phyloP scores from a whole-genome alignment of 2,888 invertebrate species.

The Bhutanitis thaidina region DNA sequence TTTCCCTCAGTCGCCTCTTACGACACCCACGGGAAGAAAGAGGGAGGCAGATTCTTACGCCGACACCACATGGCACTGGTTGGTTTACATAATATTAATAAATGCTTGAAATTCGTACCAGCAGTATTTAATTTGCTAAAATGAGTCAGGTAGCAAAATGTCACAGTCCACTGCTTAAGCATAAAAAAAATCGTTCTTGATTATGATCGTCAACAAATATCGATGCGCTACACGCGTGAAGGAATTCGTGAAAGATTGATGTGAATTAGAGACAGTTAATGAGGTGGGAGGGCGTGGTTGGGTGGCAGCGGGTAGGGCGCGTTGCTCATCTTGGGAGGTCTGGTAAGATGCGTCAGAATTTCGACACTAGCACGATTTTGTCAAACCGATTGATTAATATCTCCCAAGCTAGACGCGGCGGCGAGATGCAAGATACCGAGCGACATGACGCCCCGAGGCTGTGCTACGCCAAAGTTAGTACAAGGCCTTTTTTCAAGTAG shows the following conservation, averaged over 20 bases:
- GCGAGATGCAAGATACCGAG: slow-evolving; percentile 53
- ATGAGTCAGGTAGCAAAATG: slow-evolving; percentile 4
- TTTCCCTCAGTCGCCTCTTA: no score
- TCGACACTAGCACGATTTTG: slow-evolving; percentile 77
- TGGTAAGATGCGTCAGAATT: slow-evolving; percentile 59
- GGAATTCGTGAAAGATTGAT: slow-evolving; percentile 56
- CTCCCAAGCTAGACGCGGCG: slow-evolving; percentile 44
- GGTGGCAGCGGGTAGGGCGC: slow-evolving; percentile 58
- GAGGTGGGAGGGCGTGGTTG: slow-evolving; percentile 63
- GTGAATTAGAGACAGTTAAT: slow-evolving; percentile 70
- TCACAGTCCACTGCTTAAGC: slow-evolving; percentile 2
- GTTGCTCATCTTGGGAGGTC: slow-evolving; percentile 74
- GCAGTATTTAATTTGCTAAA: neutral
- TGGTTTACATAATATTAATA: no score
- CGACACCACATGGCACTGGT: no score
- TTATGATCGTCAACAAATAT: slow-evolving; percentile 10
- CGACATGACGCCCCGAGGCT: slow-evolving; percentile 26
- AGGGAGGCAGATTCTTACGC: no score
- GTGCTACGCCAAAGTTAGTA: slow-evolving; percentile 28
- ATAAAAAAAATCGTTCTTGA: slow-evolving; percentile 5
- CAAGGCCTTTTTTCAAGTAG: neutral
- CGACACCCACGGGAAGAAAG: no score
- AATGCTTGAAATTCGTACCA: no score
- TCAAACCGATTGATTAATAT: slow-evolving; percentile 72
- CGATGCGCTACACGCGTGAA: slow-evolving; percentile 18